Base-by-base conservation (phyloP, 2,113 vertebrate species). In the Glaucomys volans region DNA sequence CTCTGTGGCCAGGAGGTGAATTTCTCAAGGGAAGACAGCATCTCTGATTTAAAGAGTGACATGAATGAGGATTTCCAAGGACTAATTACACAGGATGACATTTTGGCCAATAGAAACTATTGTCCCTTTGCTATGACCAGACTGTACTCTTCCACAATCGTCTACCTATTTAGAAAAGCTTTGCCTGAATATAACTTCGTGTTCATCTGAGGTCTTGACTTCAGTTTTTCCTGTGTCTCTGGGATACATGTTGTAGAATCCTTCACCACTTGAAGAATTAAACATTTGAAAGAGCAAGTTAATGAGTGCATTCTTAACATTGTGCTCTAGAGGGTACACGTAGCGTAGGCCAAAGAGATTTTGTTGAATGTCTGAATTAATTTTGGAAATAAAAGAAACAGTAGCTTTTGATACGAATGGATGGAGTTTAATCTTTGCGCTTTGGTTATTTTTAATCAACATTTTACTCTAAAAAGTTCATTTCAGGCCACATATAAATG, bases 391-490 rank as follows among this genome's bases (percentile, higher is more conserved):
- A 14, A 83, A n/a, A 91, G 32, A 93, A 91, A 26, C 66, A 64
- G 22, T 57, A 76, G 28, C 75, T 86, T 59, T 76, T 54, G 16
- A 75, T 77, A 35, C 80, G 72, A 74, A 47, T 92, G 66, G 7
- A 44, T 89, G 35, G 20, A 94, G 64, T 64, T 44, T 66, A 95
- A 85, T 94, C 42, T 75, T 80, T 92, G 94, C 0, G 2, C 10
- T 92, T 85, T 94, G 72, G 14, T 81, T 92, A 94, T 69, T 95
- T 94, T 89, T 69, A 94, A 92, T 47, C 47, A 94, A 57, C 2
- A 12, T 86, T 85, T 75, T 90, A 62, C 42, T 94, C 40, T 88
- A 52, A 86, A 64, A 92, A 92, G 59, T 80, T 12, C 66, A 92
- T 44, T 94, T 92, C n/a, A 85, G 24, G 16, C 5, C 13, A 44